These are phyloP conservation scores for Rhopalosiphum nymphaeae DNA, from an alignment of 2,888 invertebrate species.

Conservation along the genomic window DNA sequence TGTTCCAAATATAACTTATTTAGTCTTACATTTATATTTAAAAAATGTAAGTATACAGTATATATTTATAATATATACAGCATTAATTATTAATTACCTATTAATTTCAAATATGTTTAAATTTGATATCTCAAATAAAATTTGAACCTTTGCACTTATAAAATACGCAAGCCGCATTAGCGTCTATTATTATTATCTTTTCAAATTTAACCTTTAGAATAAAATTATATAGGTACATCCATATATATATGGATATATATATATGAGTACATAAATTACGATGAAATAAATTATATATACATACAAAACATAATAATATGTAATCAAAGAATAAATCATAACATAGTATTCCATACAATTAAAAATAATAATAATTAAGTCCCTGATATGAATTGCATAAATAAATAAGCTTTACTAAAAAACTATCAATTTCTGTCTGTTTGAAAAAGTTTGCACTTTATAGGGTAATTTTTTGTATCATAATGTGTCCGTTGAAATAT, in stretches of 20 bases:
- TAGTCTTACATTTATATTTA: not conserved
- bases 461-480: not conserved
- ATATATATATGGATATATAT: too few relatives aligned
- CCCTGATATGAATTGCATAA: not conserved
- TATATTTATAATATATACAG: too few relatives aligned
- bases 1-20: not conserved
- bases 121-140: not conserved
- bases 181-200: not conserved
- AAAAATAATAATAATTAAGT: not conserved
- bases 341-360: not conserved
- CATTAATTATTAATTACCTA: not conserved
- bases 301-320: not conserved
- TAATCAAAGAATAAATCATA: not conserved
- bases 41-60: not conserved
- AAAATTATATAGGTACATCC: not conserved
- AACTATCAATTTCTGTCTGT: not conserved
- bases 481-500: not conserved
- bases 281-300: not conserved
- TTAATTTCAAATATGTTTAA: not conserved
- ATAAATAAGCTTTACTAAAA: not conserved
- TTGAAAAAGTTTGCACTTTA: not conserved
- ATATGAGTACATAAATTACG: not conserved
- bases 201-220: conserved; percentile 2
- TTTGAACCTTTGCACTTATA: not conserved
- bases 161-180: not conserved